phyloP scores from a whole-genome alignment of 1,140 invertebrate species.

The Cyrtorhinus lividipennis region DNA sequence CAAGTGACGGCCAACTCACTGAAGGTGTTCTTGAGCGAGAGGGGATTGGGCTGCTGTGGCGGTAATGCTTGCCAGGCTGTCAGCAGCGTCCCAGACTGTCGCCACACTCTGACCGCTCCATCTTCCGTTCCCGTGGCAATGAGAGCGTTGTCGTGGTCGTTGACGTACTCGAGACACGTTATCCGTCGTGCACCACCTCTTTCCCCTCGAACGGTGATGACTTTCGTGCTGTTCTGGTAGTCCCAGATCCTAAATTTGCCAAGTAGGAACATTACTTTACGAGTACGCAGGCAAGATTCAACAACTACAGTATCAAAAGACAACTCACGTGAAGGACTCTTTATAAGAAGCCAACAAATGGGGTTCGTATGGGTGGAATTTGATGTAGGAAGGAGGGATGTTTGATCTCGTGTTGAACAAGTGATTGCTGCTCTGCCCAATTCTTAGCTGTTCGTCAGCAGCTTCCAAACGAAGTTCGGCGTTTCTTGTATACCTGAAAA shows the following conservation, averaged over 20 bases:
- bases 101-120: slow-evolving; percentile 60
- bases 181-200: slow-evolving; percentile 38
- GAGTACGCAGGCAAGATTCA: slow-evolving; percentile 14
- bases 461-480: slow-evolving; percentile 41
- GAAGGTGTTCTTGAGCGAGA: not conserved
- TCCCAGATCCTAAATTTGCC: slow-evolving; percentile 45
- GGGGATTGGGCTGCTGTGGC: not conserved
- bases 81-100: slow-evolving; percentile 40
- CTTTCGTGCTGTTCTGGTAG: slow-evolving; percentile 41
- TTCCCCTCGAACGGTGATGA: slow-evolving; percentile 26
- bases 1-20: not conserved
- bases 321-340: slow-evolving; percentile 64
- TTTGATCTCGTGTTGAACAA: slow-evolving; percentile 67
- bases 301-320: too few relatives aligned
- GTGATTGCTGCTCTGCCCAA: slow-evolving; percentile 43
- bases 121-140: slow-evolving; percentile 57
- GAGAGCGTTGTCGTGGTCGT: slow-evolving; percentile 66
- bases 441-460: slow-evolving; percentile 43
- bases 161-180: slow-evolving; percentile 73
- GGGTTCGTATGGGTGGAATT: slow-evolving; percentile 80
- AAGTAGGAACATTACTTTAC: slow-evolving; percentile 21
- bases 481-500: slow-evolving; percentile 43
- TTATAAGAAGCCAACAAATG: slow-evolving; percentile 73
- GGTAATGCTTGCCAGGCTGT: slow-evolving; percentile 69
- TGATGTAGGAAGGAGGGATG: slow-evolving; percentile 56